These are phyloP conservation scores for Hypomecis punctinalis DNA, from an alignment of 2,888 invertebrate species.

Conservation along the genomic window DNA sequence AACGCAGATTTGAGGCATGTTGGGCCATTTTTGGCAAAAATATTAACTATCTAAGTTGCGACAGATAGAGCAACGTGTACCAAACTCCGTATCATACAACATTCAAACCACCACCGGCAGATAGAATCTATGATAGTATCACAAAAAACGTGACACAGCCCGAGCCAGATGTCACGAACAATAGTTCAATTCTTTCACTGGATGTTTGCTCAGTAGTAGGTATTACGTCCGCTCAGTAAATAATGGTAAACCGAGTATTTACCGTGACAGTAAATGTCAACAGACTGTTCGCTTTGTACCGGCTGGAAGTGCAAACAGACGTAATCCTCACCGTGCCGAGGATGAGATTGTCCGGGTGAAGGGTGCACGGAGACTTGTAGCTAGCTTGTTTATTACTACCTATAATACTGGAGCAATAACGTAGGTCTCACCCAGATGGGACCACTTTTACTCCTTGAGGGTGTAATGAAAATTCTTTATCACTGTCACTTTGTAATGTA, in stretches of 20 bases:
- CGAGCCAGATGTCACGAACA: constrained; percentile 22
- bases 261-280: constrained; percentile 78
- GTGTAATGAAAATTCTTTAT: too few species aligned
- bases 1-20: too few species aligned
- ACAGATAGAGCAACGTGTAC: too few species aligned
- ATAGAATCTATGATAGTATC: background rate
- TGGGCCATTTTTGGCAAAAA: too few species aligned
- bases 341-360: constrained; percentile 49
- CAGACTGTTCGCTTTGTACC: constrained; percentile 78
- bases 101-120: too few species aligned
- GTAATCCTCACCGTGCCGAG: constrained; percentile 59
- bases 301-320: constrained; percentile 74
- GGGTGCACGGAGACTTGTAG: constrained; percentile 19
- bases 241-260: constrained; percentile 80
- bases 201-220: constrained; percentile 60
- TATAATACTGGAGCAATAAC: background rate
- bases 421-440: background rate
- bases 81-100: too few species aligned
- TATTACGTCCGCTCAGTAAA: constrained; percentile 74
- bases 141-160: constrained; percentile 16
- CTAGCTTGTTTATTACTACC: constrained; percentile 6
- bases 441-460: too few species aligned
- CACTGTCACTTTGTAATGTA: too few species aligned
- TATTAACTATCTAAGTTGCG: too few species aligned
- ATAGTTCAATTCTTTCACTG: constrained; percentile 49